Percentiles rank a stretch among this genome's conserved stretches.
Conservation (phyloP, 2,113 vertebrate genomes). For the Apeltes quadracus region DNA sequence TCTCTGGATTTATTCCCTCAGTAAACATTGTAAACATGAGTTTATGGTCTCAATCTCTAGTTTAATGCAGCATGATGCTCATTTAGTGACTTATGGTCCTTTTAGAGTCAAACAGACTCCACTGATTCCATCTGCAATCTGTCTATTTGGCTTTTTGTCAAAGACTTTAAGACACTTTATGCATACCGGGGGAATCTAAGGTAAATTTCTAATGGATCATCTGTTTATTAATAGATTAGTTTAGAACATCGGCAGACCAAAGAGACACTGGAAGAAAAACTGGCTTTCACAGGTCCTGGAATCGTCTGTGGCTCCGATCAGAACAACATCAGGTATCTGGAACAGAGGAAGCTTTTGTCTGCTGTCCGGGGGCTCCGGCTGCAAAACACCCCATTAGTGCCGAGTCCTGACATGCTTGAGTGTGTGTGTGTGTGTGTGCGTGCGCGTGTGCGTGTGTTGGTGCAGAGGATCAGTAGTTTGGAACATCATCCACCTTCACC, state of each 20-base stretch:
- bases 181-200: too few relatives aligned
- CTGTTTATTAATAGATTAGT: neutral
- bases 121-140: too few relatives aligned
- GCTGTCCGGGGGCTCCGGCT: neutral
- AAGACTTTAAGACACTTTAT: too few relatives aligned
- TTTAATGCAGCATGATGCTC: too few relatives aligned
- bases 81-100: too few relatives aligned
- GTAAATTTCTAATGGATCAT: too few relatives aligned
- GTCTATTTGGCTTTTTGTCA: too few relatives aligned
- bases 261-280: neutral
- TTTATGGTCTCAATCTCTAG: too few relatives aligned
- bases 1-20: too few relatives aligned
- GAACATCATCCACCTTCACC: slow-evolving; percentile 49
- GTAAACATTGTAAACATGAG: too few relatives aligned
- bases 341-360: slow-evolving; percentile 11
- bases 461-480: slow-evolving; percentile 43
- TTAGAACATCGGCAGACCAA: neutral
- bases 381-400: slow-evolving; percentile 30
- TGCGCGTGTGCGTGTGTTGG: slow-evolving; percentile 9
- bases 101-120: too few relatives aligned
- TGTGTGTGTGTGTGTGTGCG: slow-evolving; percentile 13
- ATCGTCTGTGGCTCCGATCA: neutral
- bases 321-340: slow-evolving; percentile 3
- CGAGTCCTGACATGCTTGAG: slow-evolving; percentile 4
- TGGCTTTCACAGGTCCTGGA: slow-evolving; percentile 7